A percentile compares a stretch with the other conserved stretches of the same genome.
Conservation (phyloP, 2,113 vertebrate genomes). For the Spea multiplicata region DNA sequence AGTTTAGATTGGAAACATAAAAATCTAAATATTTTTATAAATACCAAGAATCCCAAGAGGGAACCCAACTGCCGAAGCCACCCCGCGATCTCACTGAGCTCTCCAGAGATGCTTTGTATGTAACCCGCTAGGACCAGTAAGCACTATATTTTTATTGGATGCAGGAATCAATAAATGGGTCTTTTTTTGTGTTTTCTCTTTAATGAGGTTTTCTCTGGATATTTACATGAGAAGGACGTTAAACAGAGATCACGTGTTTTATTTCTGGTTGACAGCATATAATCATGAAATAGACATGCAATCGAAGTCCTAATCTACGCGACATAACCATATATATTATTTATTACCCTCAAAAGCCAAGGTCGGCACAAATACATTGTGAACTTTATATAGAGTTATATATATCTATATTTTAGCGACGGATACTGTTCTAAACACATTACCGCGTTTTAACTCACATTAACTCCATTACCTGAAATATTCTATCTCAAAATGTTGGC, state of each 20-base stretch:
- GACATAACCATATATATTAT: conserved; percentile 15
- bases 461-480: neutral
- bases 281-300: conserved; percentile 28
- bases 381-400: conserved; percentile 7
- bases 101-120: too few species aligned
- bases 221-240: neutral
- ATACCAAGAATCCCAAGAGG: too few species aligned
- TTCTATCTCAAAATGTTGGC: neutral
- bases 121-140: too few species aligned
- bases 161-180: too few species aligned
- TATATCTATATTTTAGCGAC: conserved; percentile 17
- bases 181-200: neutral
- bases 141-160: too few species aligned
- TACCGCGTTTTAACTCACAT: neutral
- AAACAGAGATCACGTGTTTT: neutral
- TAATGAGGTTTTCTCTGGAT: neutral
- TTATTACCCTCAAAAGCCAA: conserved; percentile 26
- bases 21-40: too few species aligned
- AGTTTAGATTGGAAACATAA: too few species aligned
- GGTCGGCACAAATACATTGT: conserved; percentile 24
- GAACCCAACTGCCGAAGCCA: too few species aligned
- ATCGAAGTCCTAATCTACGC: neutral
- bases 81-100: too few species aligned
- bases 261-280: conserved; percentile 24
- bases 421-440: neutral